Percentiles rank a stretch among this genome's conserved stretches.
These are phyloP conservation scores for Benitochromis conjunctus DNA, from an alignment of 2,113 vertebrate genomes.

Conservation along the genomic window DNA sequence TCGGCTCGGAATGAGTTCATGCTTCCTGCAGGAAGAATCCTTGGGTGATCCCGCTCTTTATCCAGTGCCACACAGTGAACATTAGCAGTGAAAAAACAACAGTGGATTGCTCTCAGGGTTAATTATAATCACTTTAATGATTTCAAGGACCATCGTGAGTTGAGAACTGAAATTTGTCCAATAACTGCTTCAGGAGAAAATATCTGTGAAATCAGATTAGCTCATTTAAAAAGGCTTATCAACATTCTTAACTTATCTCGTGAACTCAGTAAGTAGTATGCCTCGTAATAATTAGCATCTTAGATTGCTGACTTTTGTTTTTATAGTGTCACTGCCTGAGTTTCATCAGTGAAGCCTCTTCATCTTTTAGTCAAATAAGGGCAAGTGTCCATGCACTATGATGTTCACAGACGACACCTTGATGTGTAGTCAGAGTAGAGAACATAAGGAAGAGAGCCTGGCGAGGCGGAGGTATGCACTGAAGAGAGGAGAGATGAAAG, in stretches of 20 bases:
- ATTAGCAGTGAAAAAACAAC: background rate
- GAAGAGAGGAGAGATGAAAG: background rate
- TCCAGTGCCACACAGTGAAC: background rate
- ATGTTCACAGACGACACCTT: rapidly evolving
- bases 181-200: background rate
- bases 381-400: background rate
- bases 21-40: background rate
- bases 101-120: background rate
- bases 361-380: background rate
- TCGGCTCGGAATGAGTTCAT: background rate
- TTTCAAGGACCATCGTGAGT: background rate
- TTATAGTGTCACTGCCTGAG: background rate
- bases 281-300: background rate
- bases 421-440: background rate
- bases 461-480: background rate
- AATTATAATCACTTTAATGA: background rate
- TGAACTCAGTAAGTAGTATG: background rate
- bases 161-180: background rate
- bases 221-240: background rate
- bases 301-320: background rate
- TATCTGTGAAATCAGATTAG: background rate
- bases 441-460: background rate
- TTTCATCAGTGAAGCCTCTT: background rate
- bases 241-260: background rate
- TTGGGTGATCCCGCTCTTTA: background rate